These are phyloP conservation scores for Dione juno DNA, from an alignment of 2,888 invertebrate genomes.

Conservation along the genomic window DNA sequence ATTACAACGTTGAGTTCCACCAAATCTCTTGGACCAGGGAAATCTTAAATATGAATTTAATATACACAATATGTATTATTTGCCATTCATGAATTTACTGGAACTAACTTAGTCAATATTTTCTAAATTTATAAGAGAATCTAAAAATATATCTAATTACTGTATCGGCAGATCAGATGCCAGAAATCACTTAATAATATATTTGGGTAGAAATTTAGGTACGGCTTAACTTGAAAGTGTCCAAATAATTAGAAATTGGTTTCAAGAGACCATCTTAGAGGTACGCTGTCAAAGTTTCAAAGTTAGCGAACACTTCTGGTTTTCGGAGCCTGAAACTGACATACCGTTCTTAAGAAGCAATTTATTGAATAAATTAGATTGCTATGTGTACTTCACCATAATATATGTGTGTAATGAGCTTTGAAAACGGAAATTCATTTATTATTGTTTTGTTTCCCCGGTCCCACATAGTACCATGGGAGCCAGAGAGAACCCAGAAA, in stretches of 20 bases:
- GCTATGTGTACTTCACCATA: neutral
- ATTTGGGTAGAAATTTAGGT: conserved; percentile 37
- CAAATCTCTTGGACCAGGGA: no score
- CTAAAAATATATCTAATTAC: neutral
- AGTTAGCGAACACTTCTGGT: conserved; percentile 33
- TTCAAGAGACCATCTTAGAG: conserved; percentile 35
- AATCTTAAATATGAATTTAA: no score
- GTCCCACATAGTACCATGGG: neutral
- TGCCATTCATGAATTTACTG: no score
- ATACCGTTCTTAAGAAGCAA: conserved; percentile 35
- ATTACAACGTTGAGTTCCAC: no score
- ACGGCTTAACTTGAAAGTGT: conserved; percentile 37
- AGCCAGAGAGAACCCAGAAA: neutral
- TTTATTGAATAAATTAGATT: conserved; percentile 15
- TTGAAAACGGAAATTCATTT: neutral
- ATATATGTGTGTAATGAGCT: neutral
- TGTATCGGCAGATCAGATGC: no score
- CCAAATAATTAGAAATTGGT: conserved; percentile 43
- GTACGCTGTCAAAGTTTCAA: conserved; percentile 40
- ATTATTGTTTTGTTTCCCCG: neutral
- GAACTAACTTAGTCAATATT: no score
- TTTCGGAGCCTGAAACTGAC: conserved; percentile 37
- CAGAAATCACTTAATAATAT: conserved; percentile 18
- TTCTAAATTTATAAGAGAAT: neutral
- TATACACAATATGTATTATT: no score